phyloP scores from a whole-genome alignment of 2,113 vertebrate genomes.

The Eurystomus gularis region DNA sequence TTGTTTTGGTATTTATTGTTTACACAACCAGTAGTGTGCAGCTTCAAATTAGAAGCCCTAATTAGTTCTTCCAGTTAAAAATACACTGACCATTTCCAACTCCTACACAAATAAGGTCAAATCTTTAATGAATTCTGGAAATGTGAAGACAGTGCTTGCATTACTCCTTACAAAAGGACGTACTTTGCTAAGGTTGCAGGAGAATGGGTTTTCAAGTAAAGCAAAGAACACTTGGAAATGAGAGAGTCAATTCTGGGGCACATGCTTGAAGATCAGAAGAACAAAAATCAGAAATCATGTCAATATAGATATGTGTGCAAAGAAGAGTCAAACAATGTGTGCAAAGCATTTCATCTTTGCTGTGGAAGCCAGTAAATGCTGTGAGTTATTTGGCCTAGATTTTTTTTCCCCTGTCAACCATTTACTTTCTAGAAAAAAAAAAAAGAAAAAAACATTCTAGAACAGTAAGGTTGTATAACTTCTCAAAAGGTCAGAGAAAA shows the following conservation, averaged over 20 bases:
- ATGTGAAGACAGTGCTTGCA: not conserved
- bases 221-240: not conserved
- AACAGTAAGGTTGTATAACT: not conserved
- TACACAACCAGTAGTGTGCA: not conserved
- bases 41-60: not conserved
- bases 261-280: not conserved
- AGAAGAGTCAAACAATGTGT: not conserved
- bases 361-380: not conserved
- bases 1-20: not conserved
- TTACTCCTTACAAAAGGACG: not conserved
- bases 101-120: not conserved
- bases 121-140: not conserved
- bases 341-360: not conserved
- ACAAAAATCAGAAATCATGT: not conserved
- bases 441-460: not conserved
- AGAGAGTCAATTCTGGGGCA: not conserved
- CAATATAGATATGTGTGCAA: not conserved
- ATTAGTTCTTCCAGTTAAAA: conserved; percentile 5
- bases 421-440: not conserved
- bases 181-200: not conserved
- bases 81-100: not conserved
- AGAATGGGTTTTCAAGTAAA: not conserved
- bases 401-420: not conserved
- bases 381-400: not conserved
- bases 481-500: not conserved